Conservation (phyloP, 2,797 vertebrate species). For the Schizothorax lantsangensis region DNA sequence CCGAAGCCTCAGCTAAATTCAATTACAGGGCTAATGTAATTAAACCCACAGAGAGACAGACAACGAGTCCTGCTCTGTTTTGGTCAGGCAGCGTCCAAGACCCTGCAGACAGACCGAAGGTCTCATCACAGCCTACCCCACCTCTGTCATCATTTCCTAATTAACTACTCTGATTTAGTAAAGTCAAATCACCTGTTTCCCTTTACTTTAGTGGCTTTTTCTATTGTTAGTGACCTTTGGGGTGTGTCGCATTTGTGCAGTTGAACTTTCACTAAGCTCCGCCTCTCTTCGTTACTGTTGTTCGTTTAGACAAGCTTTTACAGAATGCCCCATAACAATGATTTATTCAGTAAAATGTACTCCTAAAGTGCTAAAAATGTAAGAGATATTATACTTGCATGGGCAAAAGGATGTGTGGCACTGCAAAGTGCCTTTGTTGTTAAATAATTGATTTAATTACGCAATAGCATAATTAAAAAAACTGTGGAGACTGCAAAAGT, state of each 20-base stretch:
- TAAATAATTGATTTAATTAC: slow-evolving; percentile 1
- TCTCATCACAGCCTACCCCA: not conserved
- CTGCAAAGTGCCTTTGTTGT: not conserved
- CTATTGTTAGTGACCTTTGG: not conserved
- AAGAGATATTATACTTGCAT: not conserved
- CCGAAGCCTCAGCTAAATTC: slow-evolving; percentile 58
- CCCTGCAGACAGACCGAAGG: not conserved
- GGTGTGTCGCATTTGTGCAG: not conserved
- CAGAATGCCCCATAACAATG: not conserved
- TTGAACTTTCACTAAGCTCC: not conserved
- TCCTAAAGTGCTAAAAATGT: not conserved
- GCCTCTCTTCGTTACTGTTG: not conserved
- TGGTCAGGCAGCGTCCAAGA: slow-evolving; percentile 3
- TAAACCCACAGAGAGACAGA: slow-evolving; percentile 58
- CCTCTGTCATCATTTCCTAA: slow-evolving; percentile 43
- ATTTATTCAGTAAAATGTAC: slow-evolving; percentile 7
- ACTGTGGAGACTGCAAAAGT: not conserved
- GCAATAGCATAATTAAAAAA: not conserved
- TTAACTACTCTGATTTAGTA: slow-evolving; percentile 32
- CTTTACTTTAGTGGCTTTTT: slow-evolving; percentile 23
- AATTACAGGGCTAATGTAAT: slow-evolving; percentile 64
- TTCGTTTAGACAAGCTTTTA: not conserved
- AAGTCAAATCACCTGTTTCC: slow-evolving; percentile 50
- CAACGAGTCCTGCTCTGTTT: slow-evolving; percentile 28
- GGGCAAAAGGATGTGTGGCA: not conserved